Evolutionary conservation across 2,113 vertebrate species (phyloP), one percentile per base, ranked within the genome.

Genomic region (Rhea americana): DNA sequence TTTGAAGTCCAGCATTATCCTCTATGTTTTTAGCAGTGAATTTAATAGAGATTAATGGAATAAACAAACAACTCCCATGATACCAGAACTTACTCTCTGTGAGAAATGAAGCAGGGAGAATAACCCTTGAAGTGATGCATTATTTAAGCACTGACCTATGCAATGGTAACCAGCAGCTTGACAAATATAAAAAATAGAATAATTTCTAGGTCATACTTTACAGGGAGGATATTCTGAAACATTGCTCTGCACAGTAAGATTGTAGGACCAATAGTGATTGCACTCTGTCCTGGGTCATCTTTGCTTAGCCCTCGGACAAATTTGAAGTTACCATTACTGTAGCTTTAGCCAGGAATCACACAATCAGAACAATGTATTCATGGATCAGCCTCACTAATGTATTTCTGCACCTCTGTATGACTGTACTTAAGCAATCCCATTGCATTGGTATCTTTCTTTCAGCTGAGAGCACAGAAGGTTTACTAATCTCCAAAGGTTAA

Each of bases 1-100:
- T 84, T 45, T 48, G 61, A 3, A 41, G 8, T 35, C 35, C 7
- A 50, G 35, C 6, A 73, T 84, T 79, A 79, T 82, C 58, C 20
- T 81, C 50, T 16, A 21, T 35, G 24, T 85, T 92, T 90, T 94
- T 56, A 50, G 9, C 15, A 82, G 15, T 62, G 62, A 82, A 76
- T 1, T 87, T 90, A 65, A 89, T 61, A 87, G 35, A 93, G 70
- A 91, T 90, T 90, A 91, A 84, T 86, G 75, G 32, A 43, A 94
- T 76, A 85, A 96, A 79, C 66, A 94, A 79, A 91, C 62, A 89
- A 65, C 8, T 43, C 66, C 11, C 62, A 58, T 58, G 58, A 68
- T 73, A 79, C 11, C 22, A 87, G 76, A 93, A 90, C 35, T 91
- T 70, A 62, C 22, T 76, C 6, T 91, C 48, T 5, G 5, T 53